Evolutionary conservation across 1,140 invertebrate species (phyloP), one percentile per base, ranked within the genome.

Genomic region (Macrobrachium nipponense): DNA sequence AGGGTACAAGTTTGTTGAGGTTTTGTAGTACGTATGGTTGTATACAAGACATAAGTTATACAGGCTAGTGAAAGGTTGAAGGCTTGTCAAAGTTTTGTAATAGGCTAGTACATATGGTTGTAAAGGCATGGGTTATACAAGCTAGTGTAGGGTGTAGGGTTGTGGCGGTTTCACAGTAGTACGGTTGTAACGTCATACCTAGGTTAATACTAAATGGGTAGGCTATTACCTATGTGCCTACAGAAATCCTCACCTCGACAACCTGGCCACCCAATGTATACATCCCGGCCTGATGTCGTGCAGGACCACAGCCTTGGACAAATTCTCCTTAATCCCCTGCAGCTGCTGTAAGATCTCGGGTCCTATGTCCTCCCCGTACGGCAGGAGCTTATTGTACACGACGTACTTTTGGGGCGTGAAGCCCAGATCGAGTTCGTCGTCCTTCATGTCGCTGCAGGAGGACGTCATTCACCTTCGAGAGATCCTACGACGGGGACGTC

Each of bases 221-320:
- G 20, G 72, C 23, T 43, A n/a, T n/a, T n/a, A n/a, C n/a, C n/a
- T n/a, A 44, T 51, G 6, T 20, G 18, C 36, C n/a, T 12, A 76
- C 7, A 5, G 2, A 58, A 78, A 58, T 17, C 43, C 79, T 58
- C 36, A 81, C 85, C 88, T 86, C 43, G 70, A 90, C 36, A 79
- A 80, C 79, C 87, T 93, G 78, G 85, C 91, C 4, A 93, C 92
- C 94, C 94, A 95, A 61, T 94, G 89, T 44, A 91, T 91, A 88
- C 94, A 94, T 62, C 93, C 94, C 76, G 95, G 94, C 90, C 93
- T 92, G 90, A 95, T 92, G 91, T 95, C 95, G 23, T 94, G 91
- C 43, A 95, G 91, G 91, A 95, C 92, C 61, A 95, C 92, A 76
- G 94, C 92, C 89, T 93, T 93, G 44, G 92, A 93, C 51, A 96